Percentiles rank a stretch among this genome's conserved stretches.
These are phyloP conservation scores for Dimorphilus gyrociliatus DNA, from an alignment of 2,888 invertebrate genomes.

Conservation along the genomic window DNA sequence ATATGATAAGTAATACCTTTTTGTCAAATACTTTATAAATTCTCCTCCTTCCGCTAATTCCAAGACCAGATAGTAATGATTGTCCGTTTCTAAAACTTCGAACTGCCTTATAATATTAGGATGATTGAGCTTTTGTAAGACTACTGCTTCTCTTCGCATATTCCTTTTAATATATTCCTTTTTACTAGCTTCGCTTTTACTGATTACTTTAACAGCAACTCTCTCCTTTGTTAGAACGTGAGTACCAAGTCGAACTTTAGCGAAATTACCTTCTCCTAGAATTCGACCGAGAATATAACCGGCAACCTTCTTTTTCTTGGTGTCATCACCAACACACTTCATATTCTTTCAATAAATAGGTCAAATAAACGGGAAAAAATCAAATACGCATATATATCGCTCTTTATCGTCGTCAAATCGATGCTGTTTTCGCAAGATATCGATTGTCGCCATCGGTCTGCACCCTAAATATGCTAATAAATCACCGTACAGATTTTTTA, in stretches of 20 bases:
- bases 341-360: no score
- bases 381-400: no score
- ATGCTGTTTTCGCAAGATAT: no score
- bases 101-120: slow-evolving; percentile 23
- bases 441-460: no score
- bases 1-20: no score
- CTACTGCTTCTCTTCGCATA: slow-evolving; percentile 23
- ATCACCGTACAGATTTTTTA: no score
- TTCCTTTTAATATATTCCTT: slow-evolving; percentile 19
- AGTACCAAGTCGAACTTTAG: slow-evolving; percentile 19
- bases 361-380: no score
- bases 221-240: slow-evolving; percentile 22
- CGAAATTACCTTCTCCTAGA: slow-evolving; percentile 22
- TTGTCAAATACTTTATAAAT: slow-evolving; percentile 18
- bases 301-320: slow-evolving; percentile 25
- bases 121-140: slow-evolving; percentile 24
- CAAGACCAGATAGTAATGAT: slow-evolving; percentile 26
- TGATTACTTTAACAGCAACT: slow-evolving; percentile 29
- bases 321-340: slow-evolving; percentile 7
- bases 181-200: slow-evolving; percentile 19
- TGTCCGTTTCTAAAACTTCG: slow-evolving; percentile 30
- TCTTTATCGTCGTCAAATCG: no score
- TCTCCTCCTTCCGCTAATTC: slow-evolving; percentile 22
- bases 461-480: no score
- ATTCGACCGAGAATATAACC: slow-evolving; percentile 19